Percentiles rank a stretch among this genome's conserved stretches.
These are phyloP conservation scores for Porites lutea DNA, from an alignment of 64 coral and sea anemone genomes.

Conservation along the genomic window DNA sequence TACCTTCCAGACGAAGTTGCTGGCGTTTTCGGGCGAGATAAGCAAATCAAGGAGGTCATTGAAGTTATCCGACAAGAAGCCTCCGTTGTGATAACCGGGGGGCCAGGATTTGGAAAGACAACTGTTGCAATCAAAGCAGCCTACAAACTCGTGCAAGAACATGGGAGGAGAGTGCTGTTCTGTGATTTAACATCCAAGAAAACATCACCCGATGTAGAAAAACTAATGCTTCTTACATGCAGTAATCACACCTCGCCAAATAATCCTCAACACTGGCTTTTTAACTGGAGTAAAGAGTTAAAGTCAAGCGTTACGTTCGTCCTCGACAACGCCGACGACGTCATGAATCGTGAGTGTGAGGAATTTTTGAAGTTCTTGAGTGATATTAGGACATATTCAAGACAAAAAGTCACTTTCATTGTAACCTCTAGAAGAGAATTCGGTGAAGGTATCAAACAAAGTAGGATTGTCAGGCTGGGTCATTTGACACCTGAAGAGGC, in stretches of 20 bases:
- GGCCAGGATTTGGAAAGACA: no score
- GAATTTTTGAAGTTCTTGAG: conserved; percentile 15
- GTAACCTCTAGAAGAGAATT: conserved; percentile 23
- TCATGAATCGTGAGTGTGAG: background rate
- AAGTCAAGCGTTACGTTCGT: conserved; percentile 12
- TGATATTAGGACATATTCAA: conserved; percentile 44
- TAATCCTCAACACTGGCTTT: background rate
- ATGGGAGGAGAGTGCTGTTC: background rate
- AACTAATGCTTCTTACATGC: conserved; percentile 3
- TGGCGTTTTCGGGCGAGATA: background rate
- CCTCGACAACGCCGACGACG: conserved; percentile 27
- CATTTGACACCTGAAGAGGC: background rate
- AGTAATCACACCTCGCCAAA: background rate
- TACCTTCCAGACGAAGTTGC: background rate
- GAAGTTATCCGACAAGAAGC: background rate
- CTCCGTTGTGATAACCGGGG: background rate
- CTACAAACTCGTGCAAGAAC: background rate
- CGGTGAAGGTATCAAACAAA: background rate
- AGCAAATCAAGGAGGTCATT: background rate
- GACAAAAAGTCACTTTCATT: conserved; percentile 26
- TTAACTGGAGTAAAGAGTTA: conserved; percentile 28
- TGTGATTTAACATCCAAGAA: conserved; percentile 7
- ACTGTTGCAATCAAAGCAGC: conserved; percentile 28
- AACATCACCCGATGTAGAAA: conserved; percentile 1
- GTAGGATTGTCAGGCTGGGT: background rate